phyloP scores from a whole-genome alignment of 1,140 invertebrate species.

The Coelopa frigida region DNA sequence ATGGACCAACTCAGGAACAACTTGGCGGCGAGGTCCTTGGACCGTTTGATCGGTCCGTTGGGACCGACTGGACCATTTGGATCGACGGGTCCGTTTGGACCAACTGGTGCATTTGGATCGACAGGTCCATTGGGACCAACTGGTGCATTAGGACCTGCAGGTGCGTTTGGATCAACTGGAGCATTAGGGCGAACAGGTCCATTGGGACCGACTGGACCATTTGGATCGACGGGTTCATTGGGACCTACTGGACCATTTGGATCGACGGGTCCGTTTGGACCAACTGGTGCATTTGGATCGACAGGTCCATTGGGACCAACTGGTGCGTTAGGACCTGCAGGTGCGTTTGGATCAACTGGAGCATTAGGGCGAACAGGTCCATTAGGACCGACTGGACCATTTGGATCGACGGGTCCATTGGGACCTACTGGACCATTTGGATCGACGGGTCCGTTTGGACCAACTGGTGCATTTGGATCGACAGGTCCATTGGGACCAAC shows the following conservation, averaged over 20 bases:
- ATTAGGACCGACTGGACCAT: too few species aligned
- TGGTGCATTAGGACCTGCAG: background rate
- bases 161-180: constrained; percentile 10
- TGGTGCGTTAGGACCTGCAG: background rate
- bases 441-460: too few species aligned
- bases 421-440: too few species aligned
- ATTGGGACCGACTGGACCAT: constrained; percentile 12
- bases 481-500: too few species aligned
- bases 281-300: background rate
- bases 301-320: constrained; percentile 5
- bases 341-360: constrained; percentile 7
- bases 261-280: constrained; percentile 9
- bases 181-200: constrained; percentile 17
- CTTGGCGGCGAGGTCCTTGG: background rate
- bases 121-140: constrained; percentile 9
- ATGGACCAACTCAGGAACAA: background rate
- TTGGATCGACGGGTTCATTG: constrained; percentile 16
- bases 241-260: constrained; percentile 13
- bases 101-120: constrained; percentile 6
- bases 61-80: background rate
- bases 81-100: background rate
- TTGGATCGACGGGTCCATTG: too few species aligned
- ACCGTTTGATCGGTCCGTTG: background rate
- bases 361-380: too few species aligned
- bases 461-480: too few species aligned